Conservation (phyloP, 2,113 vertebrate species). For the Gadus chalcogrammus region DNA sequence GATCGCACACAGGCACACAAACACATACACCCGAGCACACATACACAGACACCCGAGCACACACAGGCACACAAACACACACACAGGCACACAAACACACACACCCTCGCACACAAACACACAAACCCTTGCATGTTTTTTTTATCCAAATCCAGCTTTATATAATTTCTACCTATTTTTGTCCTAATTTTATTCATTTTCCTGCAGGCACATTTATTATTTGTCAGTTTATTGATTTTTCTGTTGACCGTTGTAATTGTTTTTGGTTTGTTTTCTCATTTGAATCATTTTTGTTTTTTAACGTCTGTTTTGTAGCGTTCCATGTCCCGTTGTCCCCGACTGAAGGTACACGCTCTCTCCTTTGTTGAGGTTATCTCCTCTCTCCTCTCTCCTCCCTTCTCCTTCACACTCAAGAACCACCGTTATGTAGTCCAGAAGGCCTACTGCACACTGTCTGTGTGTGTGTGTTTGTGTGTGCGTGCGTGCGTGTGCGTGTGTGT, state of each 20-base stretch:
- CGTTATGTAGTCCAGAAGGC: neutral
- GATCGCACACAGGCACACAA: too few species aligned
- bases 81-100: too few species aligned
- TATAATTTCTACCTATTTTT: neutral
- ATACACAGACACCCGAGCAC: too few species aligned
- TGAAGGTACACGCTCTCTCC: conserved; percentile 60
- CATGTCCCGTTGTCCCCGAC: conserved; percentile 73
- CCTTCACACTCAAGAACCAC: neutral
- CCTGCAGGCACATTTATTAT: neutral
- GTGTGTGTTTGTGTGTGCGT: neutral
- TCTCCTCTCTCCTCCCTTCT: neutral
- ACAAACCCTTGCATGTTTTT: too few species aligned
- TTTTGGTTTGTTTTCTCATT: conserved; percentile 29
- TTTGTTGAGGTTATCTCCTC: neutral
- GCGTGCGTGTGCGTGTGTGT: neutral
- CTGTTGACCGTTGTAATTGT: conserved; percentile 14
- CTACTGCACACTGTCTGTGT: too few species aligned
- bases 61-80: too few species aligned
- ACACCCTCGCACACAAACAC: too few species aligned
- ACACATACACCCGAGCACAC: too few species aligned
- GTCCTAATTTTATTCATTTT: neutral
- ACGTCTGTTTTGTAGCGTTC: conserved; percentile 60
- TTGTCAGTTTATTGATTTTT: conserved; percentile 6
- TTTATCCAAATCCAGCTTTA: too few species aligned
- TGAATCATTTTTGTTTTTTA: conserved; percentile 11